Base-by-base conservation (phyloP, 1,140 invertebrate genomes). In the Drosophila sechellia region DNA sequence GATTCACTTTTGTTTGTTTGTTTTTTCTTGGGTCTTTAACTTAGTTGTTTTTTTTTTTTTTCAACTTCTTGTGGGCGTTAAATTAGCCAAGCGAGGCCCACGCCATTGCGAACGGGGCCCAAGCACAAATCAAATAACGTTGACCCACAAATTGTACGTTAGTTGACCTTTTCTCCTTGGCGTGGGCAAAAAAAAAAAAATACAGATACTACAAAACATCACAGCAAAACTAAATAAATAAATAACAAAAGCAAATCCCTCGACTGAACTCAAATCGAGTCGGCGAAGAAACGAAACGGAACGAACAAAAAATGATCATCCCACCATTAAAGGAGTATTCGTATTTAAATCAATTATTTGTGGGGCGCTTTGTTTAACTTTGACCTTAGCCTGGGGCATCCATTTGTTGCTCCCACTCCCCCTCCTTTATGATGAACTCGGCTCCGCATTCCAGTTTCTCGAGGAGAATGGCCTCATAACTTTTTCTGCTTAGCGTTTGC, bases 271-370 rank as follows among this genome's bases (percentile, higher is more conserved):
- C 65, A 25, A 66, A 45, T 27, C 57, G 40, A 61, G 58, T 22
- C 17, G 35, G 37, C 11, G 31, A 61, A 53, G 35, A 66, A 66
- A 53, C 59, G 49, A 61, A 61, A 34, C 27, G 49, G 34, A 54
- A 39, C 58, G 48, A 42, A 53, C 35, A 56, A 39, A 65, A 70
- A 70, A 68, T 70, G 42, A 70, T 70, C 71, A 74, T 75, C 71
- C 72, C 72, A 66, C 71, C 72, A 75, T 77, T 79, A 79, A 79
- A 75, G 71, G 70, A 75, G 72, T 58, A 79, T 78, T 86, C 71
- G 81, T 78, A 85, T 90, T 90, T 90, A 90, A 83, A 90, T 86
- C 86, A 90, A 90, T 90, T 90, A 90, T 90, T 90, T 89, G 77
- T 86, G 64, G 85, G 81, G 74, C 85, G 77, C 83, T 81, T 77